Base-by-base conservation (phyloP, 2,888 invertebrate genomes). In the Drosophila hawaiiensis region DNA sequence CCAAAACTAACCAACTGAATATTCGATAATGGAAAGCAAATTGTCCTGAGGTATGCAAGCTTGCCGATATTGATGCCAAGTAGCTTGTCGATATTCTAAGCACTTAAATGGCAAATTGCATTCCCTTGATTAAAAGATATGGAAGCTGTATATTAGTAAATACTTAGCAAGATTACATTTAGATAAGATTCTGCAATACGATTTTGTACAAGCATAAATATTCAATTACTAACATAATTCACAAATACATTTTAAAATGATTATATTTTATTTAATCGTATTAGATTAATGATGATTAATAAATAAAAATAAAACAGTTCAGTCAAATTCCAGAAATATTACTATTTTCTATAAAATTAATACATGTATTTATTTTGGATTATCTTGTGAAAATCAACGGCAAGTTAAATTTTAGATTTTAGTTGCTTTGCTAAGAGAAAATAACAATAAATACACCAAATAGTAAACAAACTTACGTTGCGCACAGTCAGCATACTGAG, bases 11-110 rank as follows among this genome's bases (percentile, higher is more conserved):
- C 70, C 43, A 66, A 77, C 49, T 69, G 72, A 80, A 80, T 65
- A 69, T 80, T 72, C 60, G 64, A 69, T 76, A 76, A 64, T 76
- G 63, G 68, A 76, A 79, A 76, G 71, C 77, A 72, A 79, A 66
- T 72, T 58, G 68, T 58, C 56, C 47, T 37, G 68, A 52, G 53
- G 37, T 35, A 53, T 60, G 25, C 28, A 52, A 35, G 0, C 22
- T 41, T 41, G 31, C 41, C 7, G 31, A 58, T 58, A 43, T 58
- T 41, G n/a, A 41, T 22, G 41, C 29, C n/a, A 47, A 49, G 25
- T 55, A n/a, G 55, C 22, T 60, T 35, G 54, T 47, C 39, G 22
- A 39, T 33, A 22, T 28, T 55, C 19, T 14, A n/a, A 31, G 14
- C 25, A n/a, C 28, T 43, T 35, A 3, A 54, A 28, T 12, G 16